phyloP scores from a whole-genome alignment of 1,140 invertebrate genomes.

The Drosophila orosa region DNA sequence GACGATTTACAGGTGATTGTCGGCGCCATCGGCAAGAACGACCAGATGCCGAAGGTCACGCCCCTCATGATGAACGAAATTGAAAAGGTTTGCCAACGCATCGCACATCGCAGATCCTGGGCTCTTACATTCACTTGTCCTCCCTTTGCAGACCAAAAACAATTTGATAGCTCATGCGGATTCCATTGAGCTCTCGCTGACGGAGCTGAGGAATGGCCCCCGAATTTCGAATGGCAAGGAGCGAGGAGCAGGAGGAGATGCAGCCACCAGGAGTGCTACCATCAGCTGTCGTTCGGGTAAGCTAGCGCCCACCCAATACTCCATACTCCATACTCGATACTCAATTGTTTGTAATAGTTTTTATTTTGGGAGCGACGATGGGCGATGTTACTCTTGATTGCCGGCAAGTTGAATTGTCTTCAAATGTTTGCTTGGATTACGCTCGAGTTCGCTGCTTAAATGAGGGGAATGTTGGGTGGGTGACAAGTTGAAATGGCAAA shows the following conservation, averaged over 20 bases:
- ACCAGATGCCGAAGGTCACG: slow-evolving; percentile 78
- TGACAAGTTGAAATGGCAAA: slow-evolving; percentile 30
- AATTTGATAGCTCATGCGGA: slow-evolving; percentile 82
- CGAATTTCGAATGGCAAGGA: slow-evolving; percentile 64
- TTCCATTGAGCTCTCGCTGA: slow-evolving; percentile 76
- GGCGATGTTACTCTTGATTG: slow-evolving; percentile 25
- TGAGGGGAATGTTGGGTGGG: slow-evolving; percentile 9
- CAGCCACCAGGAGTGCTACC: slow-evolving; percentile 28
- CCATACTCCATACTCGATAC: slow-evolving; percentile 5
- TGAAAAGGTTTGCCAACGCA: slow-evolving; percentile 71
- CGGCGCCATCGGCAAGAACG: slow-evolving; percentile 78
- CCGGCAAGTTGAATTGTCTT: slow-evolving; percentile 32
- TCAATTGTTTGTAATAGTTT: slow-evolving; percentile 45
- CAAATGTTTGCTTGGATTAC: slow-evolving; percentile 50
- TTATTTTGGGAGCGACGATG: slow-evolving; percentile 12
- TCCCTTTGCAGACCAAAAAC: slow-evolving; percentile 74
- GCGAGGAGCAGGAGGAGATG: slow-evolving; percentile 19
- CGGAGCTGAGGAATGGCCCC: slow-evolving; percentile 68
- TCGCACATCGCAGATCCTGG: slow-evolving; percentile 1
- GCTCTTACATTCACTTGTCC: slow-evolving; percentile 9
- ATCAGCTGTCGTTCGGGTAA: slow-evolving; percentile 65
- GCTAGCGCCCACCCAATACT: slow-evolving; percentile 34
- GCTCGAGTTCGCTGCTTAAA: slow-evolving; percentile 40
- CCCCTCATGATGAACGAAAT: slow-evolving; percentile 82
- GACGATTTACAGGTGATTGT: slow-evolving; percentile 84